Percentiles rank a stretch among this genome's conserved stretches.
phyloP scores from a whole-genome alignment of 2,888 invertebrate genomes.

The Aporophyla lueneburgensis region DNA sequence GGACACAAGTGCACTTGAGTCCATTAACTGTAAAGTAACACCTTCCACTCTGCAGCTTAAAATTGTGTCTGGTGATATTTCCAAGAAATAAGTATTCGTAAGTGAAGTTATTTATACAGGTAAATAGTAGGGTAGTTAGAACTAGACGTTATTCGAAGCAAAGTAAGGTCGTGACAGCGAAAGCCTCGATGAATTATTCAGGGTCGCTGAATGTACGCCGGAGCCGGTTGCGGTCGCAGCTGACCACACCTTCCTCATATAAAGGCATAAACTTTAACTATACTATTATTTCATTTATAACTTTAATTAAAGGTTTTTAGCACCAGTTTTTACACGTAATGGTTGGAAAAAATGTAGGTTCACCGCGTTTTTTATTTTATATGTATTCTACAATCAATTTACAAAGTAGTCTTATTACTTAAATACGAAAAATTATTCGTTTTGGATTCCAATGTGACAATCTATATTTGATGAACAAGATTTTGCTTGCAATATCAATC shows the following conservation, averaged over 20 bases:
- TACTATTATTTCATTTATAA: slow-evolving; percentile 55
- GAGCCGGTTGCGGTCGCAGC: slow-evolving; percentile 66
- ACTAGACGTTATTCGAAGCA: slow-evolving; percentile 73
- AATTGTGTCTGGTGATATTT: slow-evolving; percentile 68
- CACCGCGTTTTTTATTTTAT: background rate
- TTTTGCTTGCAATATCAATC: background rate
- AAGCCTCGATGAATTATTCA: slow-evolving; percentile 85
- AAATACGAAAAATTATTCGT: background rate
- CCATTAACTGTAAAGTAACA: slow-evolving; percentile 72
- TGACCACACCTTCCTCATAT: slow-evolving; percentile 74
- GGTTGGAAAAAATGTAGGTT: background rate
- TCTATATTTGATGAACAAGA: background rate
- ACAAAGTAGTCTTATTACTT: background rate
- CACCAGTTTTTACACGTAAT: background rate
- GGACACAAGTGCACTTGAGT: slow-evolving; percentile 70
- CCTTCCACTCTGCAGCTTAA: slow-evolving; percentile 64
- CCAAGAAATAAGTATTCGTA: slow-evolving; percentile 63
- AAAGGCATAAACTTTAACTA: slow-evolving; percentile 57
- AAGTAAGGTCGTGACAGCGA: slow-evolving; percentile 79
- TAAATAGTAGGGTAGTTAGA: slow-evolving; percentile 56
- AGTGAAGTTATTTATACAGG: slow-evolving; percentile 47
- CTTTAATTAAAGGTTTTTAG: slow-evolving; percentile 28
- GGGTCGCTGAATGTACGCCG: slow-evolving; percentile 78
- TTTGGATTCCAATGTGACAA: background rate
- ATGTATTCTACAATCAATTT: background rate